Base-by-base conservation (phyloP, 1,140 invertebrate genomes). In the Drosophila paulistorum region DNA sequence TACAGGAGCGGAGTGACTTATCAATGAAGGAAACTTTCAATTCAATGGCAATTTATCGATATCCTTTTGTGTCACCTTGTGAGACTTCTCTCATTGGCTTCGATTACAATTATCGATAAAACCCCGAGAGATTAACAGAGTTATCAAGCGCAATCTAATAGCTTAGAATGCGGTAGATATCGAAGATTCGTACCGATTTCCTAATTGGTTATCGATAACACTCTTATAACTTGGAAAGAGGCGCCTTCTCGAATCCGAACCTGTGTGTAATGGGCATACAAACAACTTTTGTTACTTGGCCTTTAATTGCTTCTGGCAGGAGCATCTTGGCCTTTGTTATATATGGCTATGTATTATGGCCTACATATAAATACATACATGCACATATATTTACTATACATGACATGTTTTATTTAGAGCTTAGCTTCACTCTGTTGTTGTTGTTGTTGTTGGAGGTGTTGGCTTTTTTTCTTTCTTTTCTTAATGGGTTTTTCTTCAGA, bases 401-500 rank as follows among this genome's bases (percentile, higher is more conserved):
- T 23, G 45, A 51, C 45, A 51, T 51, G 45, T 23, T 51, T 51
- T 51, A 51, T 51, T 51, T 51, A 51, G 45, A 54, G 69, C 70
- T 75, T 75, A 57, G 70, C 64, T 35, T 13, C 20, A n/a, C 30
- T 7, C 30, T 30, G 30, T 30, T 30, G 6, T 30, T 30, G 7
- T 74, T 74, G 66, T 45, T 55, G 3, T 26, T 26, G 23, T 26
- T 26, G 23, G 23, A 26, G 23, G 23, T 26, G 23, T 26, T 26
- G 23, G 23, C 23, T 26, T 11, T 75, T 68, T 62, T 55, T 42
- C 45, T 45, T 64, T n/a, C 14, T 63, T 20, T 65, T 68, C 73
- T 74, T 55, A 42, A 67, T 67, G 35, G 60, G 62, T 66, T 81
- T 73, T 67, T 61, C 78, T 77, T 74, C 60, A 70, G 45, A 48